Conservation (phyloP, 2,113 vertebrate genomes). For the Platycercus adscitus region DNA sequence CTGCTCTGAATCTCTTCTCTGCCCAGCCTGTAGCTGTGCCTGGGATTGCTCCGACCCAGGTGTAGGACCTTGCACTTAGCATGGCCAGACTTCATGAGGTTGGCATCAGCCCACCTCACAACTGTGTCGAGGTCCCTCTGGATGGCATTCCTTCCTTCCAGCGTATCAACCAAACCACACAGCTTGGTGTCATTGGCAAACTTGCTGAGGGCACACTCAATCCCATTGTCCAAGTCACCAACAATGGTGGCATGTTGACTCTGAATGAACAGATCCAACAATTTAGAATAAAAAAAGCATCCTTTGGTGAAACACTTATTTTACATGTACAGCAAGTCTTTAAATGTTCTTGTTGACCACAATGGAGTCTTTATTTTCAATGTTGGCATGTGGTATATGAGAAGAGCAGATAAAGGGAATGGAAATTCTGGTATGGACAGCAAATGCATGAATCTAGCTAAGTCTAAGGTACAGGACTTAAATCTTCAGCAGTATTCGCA, state of each 20-base stretch:
- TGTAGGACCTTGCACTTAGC: too few species aligned
- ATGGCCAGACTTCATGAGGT: too few species aligned
- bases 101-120: too few species aligned
- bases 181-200: too few species aligned
- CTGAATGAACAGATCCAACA: neutral
- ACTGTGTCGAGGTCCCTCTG: too few species aligned
- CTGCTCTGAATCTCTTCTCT: too few species aligned
- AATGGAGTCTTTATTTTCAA: neutral
- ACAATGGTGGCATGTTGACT: neutral
- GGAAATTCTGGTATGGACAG: neutral
- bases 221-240: too few species aligned
- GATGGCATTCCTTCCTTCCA: too few species aligned
- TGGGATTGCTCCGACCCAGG: too few species aligned
- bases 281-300: neutral
- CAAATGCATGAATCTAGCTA: neutral
- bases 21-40: too few species aligned
- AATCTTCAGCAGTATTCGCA: neutral
- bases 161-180: accelerated
- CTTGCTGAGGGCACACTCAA: too few species aligned
- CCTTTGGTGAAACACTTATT: neutral
- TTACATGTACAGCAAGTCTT: neutral
- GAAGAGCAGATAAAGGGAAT: neutral
- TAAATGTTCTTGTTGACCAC: neutral
- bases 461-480: neutral
- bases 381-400: neutral